Evolutionary conservation across 1,140 invertebrate species (phyloP).

Genomic region (Lepidostoma basale): DNA sequence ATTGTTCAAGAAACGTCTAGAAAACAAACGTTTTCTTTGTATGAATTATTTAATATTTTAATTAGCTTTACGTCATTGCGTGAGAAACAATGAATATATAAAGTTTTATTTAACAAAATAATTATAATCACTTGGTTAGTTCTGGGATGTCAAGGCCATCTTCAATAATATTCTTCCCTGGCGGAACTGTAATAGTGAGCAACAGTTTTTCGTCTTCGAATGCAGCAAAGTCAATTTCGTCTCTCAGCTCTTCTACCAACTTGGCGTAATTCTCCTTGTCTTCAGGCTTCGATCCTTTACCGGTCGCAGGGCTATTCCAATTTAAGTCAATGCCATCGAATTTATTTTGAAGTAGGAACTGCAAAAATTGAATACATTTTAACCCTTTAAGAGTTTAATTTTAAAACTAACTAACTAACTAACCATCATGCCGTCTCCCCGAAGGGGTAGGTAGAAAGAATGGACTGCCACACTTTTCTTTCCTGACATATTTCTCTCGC

Average conservation of each 20-base stretch:
- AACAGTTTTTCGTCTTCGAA: neutral
- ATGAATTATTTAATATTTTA: neutral
- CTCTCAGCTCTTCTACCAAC: neutral
- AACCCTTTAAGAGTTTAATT: no score
- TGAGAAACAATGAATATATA: no score
- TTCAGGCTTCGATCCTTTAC: slow-evolving; percentile 49
- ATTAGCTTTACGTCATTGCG: neutral
- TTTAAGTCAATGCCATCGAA: slow-evolving; percentile 96
- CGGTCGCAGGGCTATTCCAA: slow-evolving; percentile 91
- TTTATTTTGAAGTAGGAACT: slow-evolving; percentile 85
- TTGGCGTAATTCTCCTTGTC: neutral
- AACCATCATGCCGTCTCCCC: no score
- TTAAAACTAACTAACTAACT: no score
- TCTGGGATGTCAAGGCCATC: neutral
- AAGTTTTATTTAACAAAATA: neutral
- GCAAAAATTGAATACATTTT: neutral
- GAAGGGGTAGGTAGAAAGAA: no score
- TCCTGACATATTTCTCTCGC: no score
- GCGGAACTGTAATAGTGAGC: slow-evolving; percentile 57
- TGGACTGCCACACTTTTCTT: no score
- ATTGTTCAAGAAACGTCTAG: no score
- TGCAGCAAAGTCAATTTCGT: neutral
- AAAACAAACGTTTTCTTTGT: no score
- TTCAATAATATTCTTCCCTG: neutral
- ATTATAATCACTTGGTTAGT: neutral